Conservation (phyloP, 2,888 invertebrate genomes). For the Notodonta dromedarius region DNA sequence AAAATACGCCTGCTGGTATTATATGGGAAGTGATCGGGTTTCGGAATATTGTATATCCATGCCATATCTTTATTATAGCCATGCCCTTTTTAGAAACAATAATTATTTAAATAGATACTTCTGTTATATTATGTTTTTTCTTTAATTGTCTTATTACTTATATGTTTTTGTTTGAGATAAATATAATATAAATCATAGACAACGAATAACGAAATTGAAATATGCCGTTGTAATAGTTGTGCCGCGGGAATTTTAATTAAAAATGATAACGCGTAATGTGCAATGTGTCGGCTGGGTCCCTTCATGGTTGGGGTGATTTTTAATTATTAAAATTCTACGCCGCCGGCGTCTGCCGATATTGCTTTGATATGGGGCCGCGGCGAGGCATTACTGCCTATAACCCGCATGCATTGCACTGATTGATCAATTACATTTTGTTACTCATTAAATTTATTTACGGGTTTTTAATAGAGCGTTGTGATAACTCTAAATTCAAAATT, state of each 20-base stretch:
- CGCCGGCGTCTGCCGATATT: constrained; percentile 70
- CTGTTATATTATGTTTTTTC: too few species aligned
- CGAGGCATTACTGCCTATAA: constrained; percentile 51
- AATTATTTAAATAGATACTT: too few species aligned
- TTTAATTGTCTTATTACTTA: too few species aligned
- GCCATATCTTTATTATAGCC: too few species aligned
- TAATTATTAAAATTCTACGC: constrained; percentile 83
- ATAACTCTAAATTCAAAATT: too few species aligned
- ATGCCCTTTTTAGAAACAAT: too few species aligned
- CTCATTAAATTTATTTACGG: constrained; percentile 5
- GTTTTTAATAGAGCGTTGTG: too few species aligned
- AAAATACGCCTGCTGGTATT: too few species aligned
- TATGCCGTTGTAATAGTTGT: constrained; percentile 56
- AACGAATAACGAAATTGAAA: constrained; percentile 34
- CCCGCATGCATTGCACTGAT: constrained; percentile 42
- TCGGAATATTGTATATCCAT: too few species aligned
- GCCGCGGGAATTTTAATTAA: constrained; percentile 71
- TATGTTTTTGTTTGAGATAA: too few species aligned
- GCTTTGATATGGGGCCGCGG: constrained; percentile 66
- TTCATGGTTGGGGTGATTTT: constrained; percentile 76
- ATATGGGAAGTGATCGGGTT: too few species aligned
- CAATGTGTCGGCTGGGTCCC: constrained; percentile 60
- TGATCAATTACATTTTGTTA: constrained; percentile 36
- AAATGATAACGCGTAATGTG: constrained; percentile 78
- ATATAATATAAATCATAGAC: constrained; percentile 12